These are phyloP conservation scores for Australoheros scitulus DNA, from an alignment of 2,113 vertebrate genomes.

Conservation along the genomic window DNA sequence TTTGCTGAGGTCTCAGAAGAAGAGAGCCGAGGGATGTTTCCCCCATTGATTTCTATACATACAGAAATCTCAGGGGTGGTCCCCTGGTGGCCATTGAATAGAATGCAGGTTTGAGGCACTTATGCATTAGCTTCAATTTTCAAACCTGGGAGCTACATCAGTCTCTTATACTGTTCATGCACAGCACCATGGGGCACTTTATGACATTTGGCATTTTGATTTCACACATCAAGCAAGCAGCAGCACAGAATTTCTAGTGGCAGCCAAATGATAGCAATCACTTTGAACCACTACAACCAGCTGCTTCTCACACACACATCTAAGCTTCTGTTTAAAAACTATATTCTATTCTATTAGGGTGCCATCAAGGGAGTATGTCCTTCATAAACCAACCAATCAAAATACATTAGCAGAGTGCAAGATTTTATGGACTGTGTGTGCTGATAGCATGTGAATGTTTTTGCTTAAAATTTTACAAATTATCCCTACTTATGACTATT, in stretches of 20 bases:
- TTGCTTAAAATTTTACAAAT: background rate
- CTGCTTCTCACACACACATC: background rate
- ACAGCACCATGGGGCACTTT: background rate
- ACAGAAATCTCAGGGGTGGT: background rate
- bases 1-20: background rate
- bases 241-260: slow-evolving; percentile 3
- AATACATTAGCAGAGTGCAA: background rate
- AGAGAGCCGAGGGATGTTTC: background rate
- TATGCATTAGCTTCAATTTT: background rate
- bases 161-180: background rate
- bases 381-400: background rate
- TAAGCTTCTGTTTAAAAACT: background rate
- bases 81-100: background rate
- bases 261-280: background rate
- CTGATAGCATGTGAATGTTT: background rate
- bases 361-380: background rate
- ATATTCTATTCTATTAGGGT: background rate
- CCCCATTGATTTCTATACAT: background rate
- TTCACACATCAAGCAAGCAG: background rate
- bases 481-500: background rate
- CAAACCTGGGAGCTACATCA: background rate
- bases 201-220: background rate
- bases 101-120: background rate
- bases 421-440: background rate
- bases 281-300: background rate